These are phyloP conservation scores for Ochlodes sylvanus DNA, from an alignment of 2,888 invertebrate genomes.

Conservation along the genomic window DNA sequence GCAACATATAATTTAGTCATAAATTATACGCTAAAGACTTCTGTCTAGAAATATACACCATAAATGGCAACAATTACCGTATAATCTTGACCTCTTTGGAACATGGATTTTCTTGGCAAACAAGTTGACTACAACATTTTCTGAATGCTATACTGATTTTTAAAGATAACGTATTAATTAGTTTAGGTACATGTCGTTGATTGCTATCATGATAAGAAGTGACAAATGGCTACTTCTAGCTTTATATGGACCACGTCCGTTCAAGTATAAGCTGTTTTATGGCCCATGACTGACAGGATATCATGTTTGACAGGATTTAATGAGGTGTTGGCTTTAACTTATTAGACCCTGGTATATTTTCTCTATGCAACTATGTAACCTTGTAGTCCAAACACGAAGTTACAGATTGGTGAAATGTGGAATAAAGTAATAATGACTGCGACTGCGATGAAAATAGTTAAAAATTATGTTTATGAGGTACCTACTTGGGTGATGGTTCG, in stretches of 20 bases:
- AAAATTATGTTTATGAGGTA: no score
- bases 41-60: constrained; percentile 15
- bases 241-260: constrained; percentile 30
- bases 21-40: constrained; percentile 24
- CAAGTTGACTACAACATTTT: not conserved
- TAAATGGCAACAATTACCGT: constrained; percentile 25
- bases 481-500: no score
- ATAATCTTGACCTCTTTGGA: constrained; percentile 28
- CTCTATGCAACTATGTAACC: no score
- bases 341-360: no score
- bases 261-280: constrained; percentile 24
- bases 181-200: constrained; percentile 25
- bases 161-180: constrained; percentile 33
- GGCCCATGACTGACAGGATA: constrained; percentile 14
- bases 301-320: not conserved
- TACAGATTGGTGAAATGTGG: no score
- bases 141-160: constrained; percentile 12
- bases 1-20: constrained; percentile 8
- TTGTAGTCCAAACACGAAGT: no score
- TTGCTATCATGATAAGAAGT: constrained; percentile 18
- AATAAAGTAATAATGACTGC: no score
- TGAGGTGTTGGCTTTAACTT: no score
- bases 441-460: no score
- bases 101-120: constrained; percentile 17
- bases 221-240: constrained; percentile 23